Percentiles rank a stretch among this genome's conserved stretches.
Conservation (phyloP, 2,888 invertebrate species). For the Aelia acuminata region DNA sequence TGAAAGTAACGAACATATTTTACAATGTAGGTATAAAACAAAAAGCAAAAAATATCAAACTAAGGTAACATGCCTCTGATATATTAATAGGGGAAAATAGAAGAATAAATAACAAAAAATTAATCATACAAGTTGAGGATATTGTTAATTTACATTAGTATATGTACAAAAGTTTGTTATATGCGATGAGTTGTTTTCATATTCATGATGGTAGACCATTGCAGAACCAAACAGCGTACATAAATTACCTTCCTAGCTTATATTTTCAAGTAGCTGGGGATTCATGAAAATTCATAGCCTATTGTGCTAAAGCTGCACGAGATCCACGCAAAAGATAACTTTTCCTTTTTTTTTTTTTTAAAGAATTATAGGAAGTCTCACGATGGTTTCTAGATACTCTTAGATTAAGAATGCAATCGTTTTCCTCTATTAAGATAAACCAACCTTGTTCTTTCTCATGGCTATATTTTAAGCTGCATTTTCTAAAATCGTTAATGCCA, state of each 20-base stretch:
- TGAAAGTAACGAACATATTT: no score
- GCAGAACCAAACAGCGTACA: constrained; percentile 14
- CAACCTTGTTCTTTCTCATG: not conserved
- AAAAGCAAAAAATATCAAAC: no score
- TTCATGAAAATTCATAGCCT: constrained; percentile 41
- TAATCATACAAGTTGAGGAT: not conserved
- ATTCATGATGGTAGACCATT: constrained; percentile 22
- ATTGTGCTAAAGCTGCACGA: not conserved
- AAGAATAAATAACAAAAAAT: no score
- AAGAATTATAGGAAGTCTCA: not conserved
- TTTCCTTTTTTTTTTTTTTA: not conserved
- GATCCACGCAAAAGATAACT: constrained; percentile 24
- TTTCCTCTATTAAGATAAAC: not conserved
- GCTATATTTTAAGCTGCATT: not conserved
- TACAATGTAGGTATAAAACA: no score
- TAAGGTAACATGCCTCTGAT: no score
- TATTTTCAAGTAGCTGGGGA: constrained; percentile 32
- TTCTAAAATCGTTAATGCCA: not conserved
- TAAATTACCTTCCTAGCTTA: constrained; percentile 10
- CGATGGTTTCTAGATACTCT: not conserved
- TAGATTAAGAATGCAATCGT: not conserved
- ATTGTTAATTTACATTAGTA: not conserved
- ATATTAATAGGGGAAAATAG: no score
- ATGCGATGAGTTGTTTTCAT: not conserved
- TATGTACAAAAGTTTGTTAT: not conserved